phyloP scores from a whole-genome alignment of 2,888 invertebrate genomes.

The Orthonevra nobilis region DNA sequence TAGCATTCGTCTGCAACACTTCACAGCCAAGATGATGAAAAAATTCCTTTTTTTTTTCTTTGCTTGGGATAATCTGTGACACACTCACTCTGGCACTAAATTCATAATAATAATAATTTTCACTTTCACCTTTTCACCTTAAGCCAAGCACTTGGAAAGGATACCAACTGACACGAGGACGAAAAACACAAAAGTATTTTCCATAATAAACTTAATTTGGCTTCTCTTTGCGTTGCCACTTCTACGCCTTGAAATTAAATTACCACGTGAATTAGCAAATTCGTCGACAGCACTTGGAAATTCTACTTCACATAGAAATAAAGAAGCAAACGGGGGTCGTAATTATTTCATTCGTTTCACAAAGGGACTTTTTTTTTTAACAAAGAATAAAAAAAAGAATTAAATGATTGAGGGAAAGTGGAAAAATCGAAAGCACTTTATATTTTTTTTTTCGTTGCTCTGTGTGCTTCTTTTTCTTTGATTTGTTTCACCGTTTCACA shows the following conservation, averaged over 20 bases:
- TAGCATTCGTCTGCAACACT: conserved; percentile 1
- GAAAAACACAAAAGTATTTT: conserved; percentile 13
- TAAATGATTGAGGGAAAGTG: too few relatives aligned
- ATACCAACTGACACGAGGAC: conserved; percentile 1
- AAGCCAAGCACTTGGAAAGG: conserved; percentile 28
- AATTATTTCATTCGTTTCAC: conserved; percentile 39
- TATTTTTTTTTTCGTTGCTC: too few relatives aligned
- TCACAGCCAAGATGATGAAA: neutral
- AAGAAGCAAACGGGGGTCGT: neutral
- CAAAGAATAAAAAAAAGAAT: too few relatives aligned
- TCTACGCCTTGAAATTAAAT: conserved; percentile 44
- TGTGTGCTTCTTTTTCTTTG: neutral
- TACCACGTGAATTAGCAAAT: conserved; percentile 50
- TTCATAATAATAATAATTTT: conserved; percentile 64
- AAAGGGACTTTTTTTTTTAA: conserved; percentile 39
- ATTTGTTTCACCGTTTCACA: neutral
- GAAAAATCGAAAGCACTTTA: conserved; percentile 37
- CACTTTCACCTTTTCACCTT: conserved; percentile 53
- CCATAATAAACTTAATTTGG: conserved; percentile 39
- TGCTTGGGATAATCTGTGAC: conserved; percentile 56
- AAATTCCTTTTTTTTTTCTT: conserved; percentile 13
- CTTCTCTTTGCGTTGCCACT: conserved; percentile 18
- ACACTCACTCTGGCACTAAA: conserved; percentile 45
- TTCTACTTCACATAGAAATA: neutral
- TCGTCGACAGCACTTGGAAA: conserved; percentile 29